Percentiles rank a stretch among this genome's conserved stretches.
These are phyloP conservation scores for Pimephales promelas DNA, from an alignment of 2,113 vertebrate genomes.

Conservation along the genomic window DNA sequence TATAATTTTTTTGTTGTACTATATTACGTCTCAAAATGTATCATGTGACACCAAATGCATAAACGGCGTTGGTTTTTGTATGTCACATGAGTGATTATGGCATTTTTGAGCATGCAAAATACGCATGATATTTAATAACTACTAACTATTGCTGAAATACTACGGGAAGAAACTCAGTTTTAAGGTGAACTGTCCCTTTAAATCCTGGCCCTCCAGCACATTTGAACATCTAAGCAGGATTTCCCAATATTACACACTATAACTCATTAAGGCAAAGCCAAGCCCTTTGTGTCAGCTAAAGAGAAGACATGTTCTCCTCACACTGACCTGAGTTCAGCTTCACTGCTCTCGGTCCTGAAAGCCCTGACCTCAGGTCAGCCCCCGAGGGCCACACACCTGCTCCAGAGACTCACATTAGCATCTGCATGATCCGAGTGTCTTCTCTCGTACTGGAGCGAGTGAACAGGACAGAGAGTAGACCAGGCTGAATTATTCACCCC, in stretches of 20 bases:
- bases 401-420: conserved; percentile 35
- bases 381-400: not conserved
- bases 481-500: conserved; percentile 49
- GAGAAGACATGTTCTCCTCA: not conserved
- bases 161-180: not conserved
- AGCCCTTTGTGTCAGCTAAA: not conserved
- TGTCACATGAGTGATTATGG: no score
- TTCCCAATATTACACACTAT: conserved; percentile 22
- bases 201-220: not conserved
- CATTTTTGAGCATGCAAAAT: no score
- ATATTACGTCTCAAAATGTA: no score
- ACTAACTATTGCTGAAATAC: no score
- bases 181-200: not conserved
- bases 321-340: not conserved
- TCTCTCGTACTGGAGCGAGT: conserved; percentile 32
- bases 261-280: conserved; percentile 2
- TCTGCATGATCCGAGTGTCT: conserved; percentile 52
- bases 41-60: no score
- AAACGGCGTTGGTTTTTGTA: no score
- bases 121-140: no score
- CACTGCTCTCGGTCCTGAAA: conserved; percentile 10
- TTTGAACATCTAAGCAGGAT: conserved; percentile 11
- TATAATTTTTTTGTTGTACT: not conserved
- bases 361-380: conserved; percentile 24
- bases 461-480: conserved; percentile 28